Conservation (phyloP, 2,113 vertebrate species). For the Pachycephala philippinensis region DNA sequence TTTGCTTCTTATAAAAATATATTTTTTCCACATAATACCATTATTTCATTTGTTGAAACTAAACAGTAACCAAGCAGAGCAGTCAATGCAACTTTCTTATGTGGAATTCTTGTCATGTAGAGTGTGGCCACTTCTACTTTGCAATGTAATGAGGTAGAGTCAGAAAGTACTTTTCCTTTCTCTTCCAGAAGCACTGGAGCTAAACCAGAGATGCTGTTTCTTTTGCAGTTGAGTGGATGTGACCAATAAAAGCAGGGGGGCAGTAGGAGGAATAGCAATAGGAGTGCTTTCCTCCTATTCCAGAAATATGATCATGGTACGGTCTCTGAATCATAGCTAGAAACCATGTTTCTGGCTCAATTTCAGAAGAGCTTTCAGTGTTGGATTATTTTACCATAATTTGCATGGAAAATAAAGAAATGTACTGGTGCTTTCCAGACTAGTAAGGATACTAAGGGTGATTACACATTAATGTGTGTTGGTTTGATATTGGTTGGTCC, state of each 20-base stretch:
- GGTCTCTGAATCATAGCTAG: constrained; percentile 31
- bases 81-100: background rate
- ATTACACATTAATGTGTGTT: background rate
- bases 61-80: background rate
- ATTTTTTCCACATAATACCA: background rate
- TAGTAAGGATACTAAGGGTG: background rate
- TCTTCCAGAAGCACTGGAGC: background rate
- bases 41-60: background rate
- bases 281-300: background rate
- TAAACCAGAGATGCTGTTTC: background rate
- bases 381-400: background rate
- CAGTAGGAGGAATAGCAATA: constrained; percentile 6
- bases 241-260: background rate
- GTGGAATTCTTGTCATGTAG: background rate
- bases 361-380: background rate
- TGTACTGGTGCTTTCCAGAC: background rate
- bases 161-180: background rate
- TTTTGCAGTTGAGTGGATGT: background rate
- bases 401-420: background rate
- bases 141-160: background rate
- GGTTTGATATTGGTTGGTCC: background rate
- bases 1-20: background rate
- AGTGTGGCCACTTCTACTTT: background rate
- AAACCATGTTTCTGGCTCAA: background rate
- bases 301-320: constrained; percentile 10